Evolutionary conservation across 2,113 vertebrate genomes (phyloP), one percentile per base, ranked within the genome.

Genomic region (Cavia aperea): DNA sequence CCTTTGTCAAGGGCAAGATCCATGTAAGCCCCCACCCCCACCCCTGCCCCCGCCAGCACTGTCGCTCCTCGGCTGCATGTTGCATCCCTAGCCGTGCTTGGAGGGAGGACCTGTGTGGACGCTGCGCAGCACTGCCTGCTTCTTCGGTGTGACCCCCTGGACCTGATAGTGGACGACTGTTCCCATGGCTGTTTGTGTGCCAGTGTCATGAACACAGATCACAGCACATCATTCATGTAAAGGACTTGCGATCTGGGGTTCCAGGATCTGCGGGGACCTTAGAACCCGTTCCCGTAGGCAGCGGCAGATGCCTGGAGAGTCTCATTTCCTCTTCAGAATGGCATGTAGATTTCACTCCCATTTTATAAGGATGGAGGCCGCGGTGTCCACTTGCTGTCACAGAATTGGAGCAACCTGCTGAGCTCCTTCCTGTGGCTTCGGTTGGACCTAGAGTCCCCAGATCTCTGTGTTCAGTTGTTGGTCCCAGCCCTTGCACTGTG

Each of bases 1-100:
- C 99, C 73, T 99, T 99, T 31, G 98, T 99, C 97, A 99, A 99
- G 97, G 99, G 99, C 95, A 99, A 99, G 97, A 99, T 99, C 89
- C 98, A 98, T 15, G 99, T 99, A 97, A 94, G 98, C 36, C 77
- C 2, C 10, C 16, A 13, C 56, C 16, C 56, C 56, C 39, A 39
- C 39, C 39, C 39, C 39, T 39, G 7, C 0, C 18, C 39, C 54
- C 2, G 0, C 18, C 39, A 0, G 7, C 68, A 46, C 39, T 51
- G 33, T 33, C 19, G 0, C 3, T 72, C 7, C 14, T 43, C 81
- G 60, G 79, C 9, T 4, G 31, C 24, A 16, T 14, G 2, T 10
- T 6, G 29, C 36, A 2, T 62, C 2, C 10, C 9, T 1, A 14
- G 73, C n/a, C 33, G 36, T 18, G 49, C 51, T 36, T 29, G 23